These are phyloP conservation scores for Ceraclea dissimilis DNA, from an alignment of 2,888 invertebrate species.

Conservation along the genomic window DNA sequence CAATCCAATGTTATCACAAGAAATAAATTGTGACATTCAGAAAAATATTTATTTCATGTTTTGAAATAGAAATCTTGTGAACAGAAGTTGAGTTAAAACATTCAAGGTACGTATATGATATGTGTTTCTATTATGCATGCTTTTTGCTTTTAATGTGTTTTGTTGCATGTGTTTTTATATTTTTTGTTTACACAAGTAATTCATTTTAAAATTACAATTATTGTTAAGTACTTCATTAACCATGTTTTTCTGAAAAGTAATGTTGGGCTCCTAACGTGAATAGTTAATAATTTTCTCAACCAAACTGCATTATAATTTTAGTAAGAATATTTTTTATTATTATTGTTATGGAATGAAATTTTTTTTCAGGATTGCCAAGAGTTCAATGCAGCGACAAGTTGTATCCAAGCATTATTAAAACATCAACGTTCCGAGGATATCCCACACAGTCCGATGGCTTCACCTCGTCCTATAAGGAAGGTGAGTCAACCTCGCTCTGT, in stretches of 20 bases:
- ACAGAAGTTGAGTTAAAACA: too few relatives aligned
- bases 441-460: conserved; percentile 49
- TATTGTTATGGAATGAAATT: background rate
- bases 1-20: too few relatives aligned
- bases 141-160: background rate
- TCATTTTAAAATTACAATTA: too few relatives aligned
- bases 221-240: background rate
- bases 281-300: background rate
- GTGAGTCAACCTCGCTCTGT: conserved; percentile 25
- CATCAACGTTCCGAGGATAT: conserved; percentile 34
- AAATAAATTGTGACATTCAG: too few relatives aligned
- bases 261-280: background rate
- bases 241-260: background rate
- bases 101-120: background rate
- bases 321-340: background rate
- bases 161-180: background rate
- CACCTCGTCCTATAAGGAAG: conserved; percentile 27
- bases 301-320: background rate
- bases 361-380: conserved; percentile 51
- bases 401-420: conserved; percentile 47
- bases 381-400: conserved; percentile 58
- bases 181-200: background rate
- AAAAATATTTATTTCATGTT: too few relatives aligned
- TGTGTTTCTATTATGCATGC: too few relatives aligned
- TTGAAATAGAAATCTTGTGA: too few relatives aligned